Evolutionary conservation across 2,888 invertebrate species (phyloP).

Genomic region (Aspidiotus rigidus): DNA sequence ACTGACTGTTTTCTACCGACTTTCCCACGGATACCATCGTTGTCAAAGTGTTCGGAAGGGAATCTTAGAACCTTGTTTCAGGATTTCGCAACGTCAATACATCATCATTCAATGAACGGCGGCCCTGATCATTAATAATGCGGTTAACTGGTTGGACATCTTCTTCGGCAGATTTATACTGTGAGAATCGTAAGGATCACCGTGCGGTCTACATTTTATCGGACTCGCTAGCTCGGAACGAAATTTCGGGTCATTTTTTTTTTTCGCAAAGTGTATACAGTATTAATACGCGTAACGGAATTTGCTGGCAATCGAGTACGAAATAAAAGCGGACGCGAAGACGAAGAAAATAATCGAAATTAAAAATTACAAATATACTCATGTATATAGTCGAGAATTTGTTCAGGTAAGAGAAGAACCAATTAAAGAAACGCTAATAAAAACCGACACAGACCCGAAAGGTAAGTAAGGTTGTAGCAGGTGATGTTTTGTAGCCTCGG

Average conservation of each 20-base stretch:
- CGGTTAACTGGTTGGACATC: neutral
- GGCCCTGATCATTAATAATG: neutral
- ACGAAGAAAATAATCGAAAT: conserved; percentile 1
- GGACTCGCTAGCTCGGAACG: neutral
- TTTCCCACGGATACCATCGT: too few species aligned
- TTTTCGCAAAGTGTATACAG: neutral
- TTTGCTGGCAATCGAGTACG: neutral
- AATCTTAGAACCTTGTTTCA: too few species aligned
- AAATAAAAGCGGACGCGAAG: neutral
- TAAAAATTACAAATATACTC: neutral
- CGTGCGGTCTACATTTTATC: neutral
- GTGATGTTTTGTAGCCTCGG: conserved; percentile 26
- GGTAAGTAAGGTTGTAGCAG: conserved; percentile 18
- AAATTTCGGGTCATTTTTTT: neutral
- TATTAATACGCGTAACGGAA: neutral
- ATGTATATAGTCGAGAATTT: neutral
- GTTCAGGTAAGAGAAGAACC: conserved; percentile 18
- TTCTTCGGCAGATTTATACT: neutral
- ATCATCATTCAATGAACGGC: neutral
- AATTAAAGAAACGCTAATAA: conserved; percentile 31
- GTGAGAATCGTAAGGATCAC: neutral
- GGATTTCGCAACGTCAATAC: neutral
- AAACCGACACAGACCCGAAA: conserved; percentile 23
- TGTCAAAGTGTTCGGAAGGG: too few species aligned
- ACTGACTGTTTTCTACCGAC: too few species aligned